Evolutionary conservation across 2,113 vertebrate genomes (phyloP).

Genomic region (Pristiophorus japonicus): DNA sequence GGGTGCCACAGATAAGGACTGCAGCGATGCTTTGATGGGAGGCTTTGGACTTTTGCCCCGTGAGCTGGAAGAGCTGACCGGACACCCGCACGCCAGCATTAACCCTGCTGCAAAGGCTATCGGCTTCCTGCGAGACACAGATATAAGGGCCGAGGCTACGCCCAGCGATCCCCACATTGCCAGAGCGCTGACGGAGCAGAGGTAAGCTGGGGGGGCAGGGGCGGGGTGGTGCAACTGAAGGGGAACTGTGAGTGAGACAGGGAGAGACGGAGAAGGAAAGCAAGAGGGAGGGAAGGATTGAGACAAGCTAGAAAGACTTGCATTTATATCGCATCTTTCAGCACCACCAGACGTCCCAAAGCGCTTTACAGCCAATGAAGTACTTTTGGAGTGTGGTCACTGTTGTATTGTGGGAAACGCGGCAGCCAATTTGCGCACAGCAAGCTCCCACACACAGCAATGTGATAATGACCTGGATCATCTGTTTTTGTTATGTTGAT

Average conservation of each 20-base stretch:
- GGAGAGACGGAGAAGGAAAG: neutral
- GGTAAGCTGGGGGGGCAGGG: no score
- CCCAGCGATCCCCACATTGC: neutral
- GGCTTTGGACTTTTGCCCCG: slow-evolving; percentile 41
- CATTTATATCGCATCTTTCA: neutral
- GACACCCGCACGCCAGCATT: neutral
- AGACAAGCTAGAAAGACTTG: neutral
- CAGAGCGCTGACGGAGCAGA: neutral
- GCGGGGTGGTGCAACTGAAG: no score
- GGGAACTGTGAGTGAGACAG: no score
- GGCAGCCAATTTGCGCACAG: neutral
- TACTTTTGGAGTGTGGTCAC: neutral
- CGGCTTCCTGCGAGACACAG: no score
- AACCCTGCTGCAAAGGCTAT: no score
- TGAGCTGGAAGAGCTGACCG: slow-evolving; percentile 34
- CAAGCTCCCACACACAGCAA: neutral
- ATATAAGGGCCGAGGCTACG: no score
- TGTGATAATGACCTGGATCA: no score
- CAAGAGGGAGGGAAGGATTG: neutral
- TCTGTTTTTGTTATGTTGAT: no score
- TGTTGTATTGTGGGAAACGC: no score
- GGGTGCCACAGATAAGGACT: neutral
- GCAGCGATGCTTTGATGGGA: neutral
- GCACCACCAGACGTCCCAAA: neutral
- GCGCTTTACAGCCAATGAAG: neutral